Evolutionary conservation across 1,140 invertebrate genomes (phyloP), one percentile per base, ranked within the genome.

Genomic region (Euglossa dilemma): DNA sequence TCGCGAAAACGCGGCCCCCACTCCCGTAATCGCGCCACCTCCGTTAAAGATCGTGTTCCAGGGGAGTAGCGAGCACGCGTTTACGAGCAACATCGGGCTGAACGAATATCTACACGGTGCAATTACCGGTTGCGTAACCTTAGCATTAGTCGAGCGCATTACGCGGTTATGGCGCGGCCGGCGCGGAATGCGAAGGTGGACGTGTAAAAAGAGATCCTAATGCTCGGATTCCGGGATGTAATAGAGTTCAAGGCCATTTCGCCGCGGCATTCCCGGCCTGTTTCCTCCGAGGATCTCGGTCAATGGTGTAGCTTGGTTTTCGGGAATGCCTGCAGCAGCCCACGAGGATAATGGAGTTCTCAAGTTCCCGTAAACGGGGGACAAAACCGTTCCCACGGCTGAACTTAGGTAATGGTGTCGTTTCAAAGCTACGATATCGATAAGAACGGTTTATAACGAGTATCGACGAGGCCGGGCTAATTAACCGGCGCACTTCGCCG

Each of bases 181-280:
- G 6, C 23, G n/a, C 4, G 11, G 75, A 78, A 70, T 23, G 75
- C 66, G 43, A 66, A 57, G 47, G 61, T 43, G 79, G 52, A 78
- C 66, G 66, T 47, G 75, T 61, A 82, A 76, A 83, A 80, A 83
- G 80, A 64, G 47, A 80, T 77, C 36, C 28, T 67, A 25, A 57
- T 72, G 66, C 57, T 23, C 11, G 63, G 47, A 76, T 82, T 73
- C 63, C 57, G 25, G 66, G 47, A 69, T 45, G 61, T 85, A 88
- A 83, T 85, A 84, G 87, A 85, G 87, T 89, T 89, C 87, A 88
- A 88, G 87, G 87, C 72, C 87, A 77, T 85, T 88, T 88, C 61
- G 47, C 63, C 61, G 25, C 20, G 23, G 61, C 83, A 79, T 75
- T 83, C 64, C 70, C 25, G 12, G 47, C 20, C 23, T 57, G 54